A percentile compares a stretch with the other conserved stretches of the same genome.
These are phyloP conservation scores for Archips crataeganus DNA, from an alignment of 2,888 invertebrate genomes.

Conservation along the genomic window DNA sequence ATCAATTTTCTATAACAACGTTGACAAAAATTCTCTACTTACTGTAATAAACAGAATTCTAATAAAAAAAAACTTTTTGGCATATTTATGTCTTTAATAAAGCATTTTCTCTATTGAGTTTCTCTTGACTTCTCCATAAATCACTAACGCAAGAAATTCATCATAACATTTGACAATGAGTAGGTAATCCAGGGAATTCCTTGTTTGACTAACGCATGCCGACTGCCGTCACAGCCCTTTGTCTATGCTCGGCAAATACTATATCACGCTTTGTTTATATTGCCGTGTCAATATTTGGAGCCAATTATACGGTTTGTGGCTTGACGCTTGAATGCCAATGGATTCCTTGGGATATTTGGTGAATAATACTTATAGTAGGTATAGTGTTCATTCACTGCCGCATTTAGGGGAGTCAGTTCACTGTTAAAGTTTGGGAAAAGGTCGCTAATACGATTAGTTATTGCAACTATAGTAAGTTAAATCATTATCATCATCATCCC, in stretches of 20 bases:
- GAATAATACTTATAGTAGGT: too few relatives aligned
- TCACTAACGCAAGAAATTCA: neutral
- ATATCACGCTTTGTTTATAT: conserved; percentile 14
- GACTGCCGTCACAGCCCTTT: conserved; percentile 7
- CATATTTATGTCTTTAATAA: neutral
- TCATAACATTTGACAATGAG: neutral
- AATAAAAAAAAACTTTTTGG: too few relatives aligned
- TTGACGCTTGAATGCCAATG: neutral
- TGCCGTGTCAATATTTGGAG: conserved; percentile 22
- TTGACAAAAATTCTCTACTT: too few relatives aligned
- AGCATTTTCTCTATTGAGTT: too few relatives aligned
- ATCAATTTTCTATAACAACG: too few relatives aligned
- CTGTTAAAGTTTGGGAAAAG: too few relatives aligned
- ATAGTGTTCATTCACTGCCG: neutral
- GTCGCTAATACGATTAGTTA: too few relatives aligned
- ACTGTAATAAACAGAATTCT: too few relatives aligned
- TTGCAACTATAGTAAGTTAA: too few relatives aligned
- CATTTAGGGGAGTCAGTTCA: neutral
- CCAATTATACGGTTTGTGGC: conserved; percentile 8
- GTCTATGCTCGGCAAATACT: conserved; percentile 14
- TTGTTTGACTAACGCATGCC: conserved; percentile 17
- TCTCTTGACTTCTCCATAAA: neutral
- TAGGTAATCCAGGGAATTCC: conserved; percentile 24
- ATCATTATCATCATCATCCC: too few relatives aligned
- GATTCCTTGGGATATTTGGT: neutral